These are phyloP conservation scores for Corvus hawaiiensis DNA, from an alignment of 2,113 vertebrate species.

Conservation along the genomic window DNA sequence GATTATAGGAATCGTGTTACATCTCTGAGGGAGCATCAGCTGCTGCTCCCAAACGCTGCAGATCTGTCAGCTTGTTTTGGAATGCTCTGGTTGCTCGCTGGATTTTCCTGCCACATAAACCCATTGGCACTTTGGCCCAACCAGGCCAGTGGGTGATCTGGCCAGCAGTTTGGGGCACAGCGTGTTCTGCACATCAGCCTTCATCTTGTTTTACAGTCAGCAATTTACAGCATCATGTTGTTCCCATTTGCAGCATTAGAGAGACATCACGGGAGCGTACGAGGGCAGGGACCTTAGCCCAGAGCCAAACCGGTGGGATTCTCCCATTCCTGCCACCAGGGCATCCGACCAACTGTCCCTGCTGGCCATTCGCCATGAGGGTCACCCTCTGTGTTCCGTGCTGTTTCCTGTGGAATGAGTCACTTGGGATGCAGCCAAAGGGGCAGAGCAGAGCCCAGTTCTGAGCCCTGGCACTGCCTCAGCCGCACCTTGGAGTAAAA, in stretches of 20 bases:
- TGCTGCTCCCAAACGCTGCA: neutral
- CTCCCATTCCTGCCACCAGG: neutral
- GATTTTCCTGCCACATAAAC: neutral
- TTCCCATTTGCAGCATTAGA: neutral
- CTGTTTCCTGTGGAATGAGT: neutral
- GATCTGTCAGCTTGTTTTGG: neutral
- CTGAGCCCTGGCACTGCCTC: neutral
- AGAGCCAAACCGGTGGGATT: neutral
- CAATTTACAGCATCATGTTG: neutral
- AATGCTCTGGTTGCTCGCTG: neutral
- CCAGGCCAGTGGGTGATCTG: neutral
- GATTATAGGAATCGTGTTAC: neutral
- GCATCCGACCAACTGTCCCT: neutral
- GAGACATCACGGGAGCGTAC: accelerated
- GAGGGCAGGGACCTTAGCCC: neutral
- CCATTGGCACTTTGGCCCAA: neutral
- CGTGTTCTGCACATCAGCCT: neutral
- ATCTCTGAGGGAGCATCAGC: neutral
- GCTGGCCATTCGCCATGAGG: neutral
- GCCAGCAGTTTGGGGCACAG: neutral
- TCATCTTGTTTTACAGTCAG: neutral
- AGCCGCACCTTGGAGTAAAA: neutral
- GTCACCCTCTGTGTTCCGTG: neutral
- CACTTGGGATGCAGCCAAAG: neutral
- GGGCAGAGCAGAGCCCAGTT: neutral